Evolutionary conservation across 2,888 invertebrate genomes (phyloP).

Genomic region (Parasteatoda lunata): DNA sequence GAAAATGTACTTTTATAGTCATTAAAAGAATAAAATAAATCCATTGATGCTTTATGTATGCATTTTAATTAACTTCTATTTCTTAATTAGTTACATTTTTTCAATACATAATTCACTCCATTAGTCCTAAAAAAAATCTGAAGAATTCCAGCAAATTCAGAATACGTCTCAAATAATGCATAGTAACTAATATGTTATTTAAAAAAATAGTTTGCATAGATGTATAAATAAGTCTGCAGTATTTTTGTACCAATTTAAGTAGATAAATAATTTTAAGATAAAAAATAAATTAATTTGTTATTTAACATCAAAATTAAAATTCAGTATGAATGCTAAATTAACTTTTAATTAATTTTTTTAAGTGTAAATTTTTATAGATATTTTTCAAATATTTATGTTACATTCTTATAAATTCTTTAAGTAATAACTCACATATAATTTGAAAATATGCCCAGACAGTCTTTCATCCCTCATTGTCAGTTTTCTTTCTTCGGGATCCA

Average conservation of each 20-base stretch:
- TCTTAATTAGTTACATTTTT: no score
- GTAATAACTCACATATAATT: conserved; percentile 32
- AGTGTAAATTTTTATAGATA: no score
- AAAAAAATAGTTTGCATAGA: not conserved
- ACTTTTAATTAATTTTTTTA: not conserved
- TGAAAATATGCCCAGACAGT: conserved; percentile 34
- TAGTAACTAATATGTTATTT: not conserved
- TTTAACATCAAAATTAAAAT: not conserved
- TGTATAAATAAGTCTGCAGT: no score
- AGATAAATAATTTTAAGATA: not conserved
- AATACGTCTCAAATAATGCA: not conserved
- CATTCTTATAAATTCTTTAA: no score
- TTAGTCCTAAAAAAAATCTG: not conserved
- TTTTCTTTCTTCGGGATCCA: conserved; percentile 45
- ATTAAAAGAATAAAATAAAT: no score
- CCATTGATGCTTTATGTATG: no score
- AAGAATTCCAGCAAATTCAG: not conserved
- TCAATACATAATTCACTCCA: no score
- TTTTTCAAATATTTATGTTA: no score
- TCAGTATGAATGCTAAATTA: not conserved
- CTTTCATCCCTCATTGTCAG: conserved; percentile 55
- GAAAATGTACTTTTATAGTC: no score
- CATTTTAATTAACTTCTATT: no score
- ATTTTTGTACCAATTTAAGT: not conserved
- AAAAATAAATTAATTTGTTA: not conserved